These are phyloP conservation scores for Seladonia tumulorum DNA, from an alignment of 2,888 invertebrate genomes.

Conservation along the genomic window DNA sequence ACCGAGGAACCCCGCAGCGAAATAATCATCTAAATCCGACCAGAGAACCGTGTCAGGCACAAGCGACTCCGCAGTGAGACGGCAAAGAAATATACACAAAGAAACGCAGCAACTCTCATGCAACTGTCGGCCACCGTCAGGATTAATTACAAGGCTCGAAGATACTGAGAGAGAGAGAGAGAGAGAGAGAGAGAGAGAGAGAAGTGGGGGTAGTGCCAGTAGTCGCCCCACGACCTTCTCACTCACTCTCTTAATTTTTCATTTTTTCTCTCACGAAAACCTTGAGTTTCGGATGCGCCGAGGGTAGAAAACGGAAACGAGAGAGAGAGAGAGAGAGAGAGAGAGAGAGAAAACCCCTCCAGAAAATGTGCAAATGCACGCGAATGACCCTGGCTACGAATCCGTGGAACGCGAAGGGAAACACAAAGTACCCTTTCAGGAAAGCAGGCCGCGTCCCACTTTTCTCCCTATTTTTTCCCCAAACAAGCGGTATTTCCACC, in stretches of 20 bases:
- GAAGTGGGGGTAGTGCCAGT: neutral
- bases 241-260: neutral
- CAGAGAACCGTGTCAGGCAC: neutral
- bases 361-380: constrained; percentile 37
- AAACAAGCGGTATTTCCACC: constrained; percentile 35
- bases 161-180: neutral
- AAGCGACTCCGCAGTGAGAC: neutral
- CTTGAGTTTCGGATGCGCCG: constrained; percentile 13
- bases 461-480: constrained; percentile 48
- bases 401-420: constrained; percentile 50
- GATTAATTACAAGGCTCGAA: constrained; percentile 9
- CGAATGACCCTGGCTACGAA: constrained; percentile 49
- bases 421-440: constrained; percentile 70
- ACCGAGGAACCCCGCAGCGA: neutral
- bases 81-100: constrained; percentile 4
- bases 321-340: neutral
- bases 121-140: neutral
- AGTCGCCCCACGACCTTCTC: neutral
- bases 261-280: neutral
- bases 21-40: neutral
- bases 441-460: constrained; percentile 70
- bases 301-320: neutral
- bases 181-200: too few species aligned
- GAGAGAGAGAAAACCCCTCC: neutral
- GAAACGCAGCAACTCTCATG: neutral